Evolutionary conservation across 2,113 vertebrate species (phyloP).

Genomic region (Odontophorus gujanensis): DNA sequence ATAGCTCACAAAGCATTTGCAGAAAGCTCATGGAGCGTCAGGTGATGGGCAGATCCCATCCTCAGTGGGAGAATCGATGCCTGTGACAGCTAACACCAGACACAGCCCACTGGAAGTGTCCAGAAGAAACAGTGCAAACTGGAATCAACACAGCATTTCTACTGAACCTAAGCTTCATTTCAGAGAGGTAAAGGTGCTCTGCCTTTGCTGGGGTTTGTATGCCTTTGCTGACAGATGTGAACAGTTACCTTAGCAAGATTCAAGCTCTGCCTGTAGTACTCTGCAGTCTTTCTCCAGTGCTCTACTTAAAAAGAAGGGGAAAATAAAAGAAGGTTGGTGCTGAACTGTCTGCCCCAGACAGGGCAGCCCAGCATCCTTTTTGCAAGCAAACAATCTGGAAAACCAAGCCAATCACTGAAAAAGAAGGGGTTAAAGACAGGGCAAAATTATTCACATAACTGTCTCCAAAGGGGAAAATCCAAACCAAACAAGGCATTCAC

Average conservation of each 20-base stretch:
- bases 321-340: not conserved
- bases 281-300: not conserved
- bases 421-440: not conserved
- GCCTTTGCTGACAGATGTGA: not conserved
- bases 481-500: not conserved
- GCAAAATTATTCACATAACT: not conserved
- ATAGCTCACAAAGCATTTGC: not conserved
- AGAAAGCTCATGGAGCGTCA: not conserved
- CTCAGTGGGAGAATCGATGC: not conserved
- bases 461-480: not conserved
- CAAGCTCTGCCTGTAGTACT: not conserved
- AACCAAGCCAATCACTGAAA: not conserved
- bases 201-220: too few relatives aligned
- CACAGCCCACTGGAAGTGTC: not conserved
- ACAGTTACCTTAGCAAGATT: not conserved
- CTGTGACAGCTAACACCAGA: not conserved
- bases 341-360: not conserved
- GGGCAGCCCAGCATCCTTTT: not conserved
- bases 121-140: not conserved
- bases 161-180: not conserved
- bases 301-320: fast-evolving
- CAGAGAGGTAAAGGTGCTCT: too few relatives aligned
- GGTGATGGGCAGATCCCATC: not conserved
- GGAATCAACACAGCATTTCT: not conserved
- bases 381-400: not conserved